Evolutionary conservation across 2,113 vertebrate genomes (phyloP), one percentile per base, ranked within the genome.

Genomic region (Taxidea taxus): DNA sequence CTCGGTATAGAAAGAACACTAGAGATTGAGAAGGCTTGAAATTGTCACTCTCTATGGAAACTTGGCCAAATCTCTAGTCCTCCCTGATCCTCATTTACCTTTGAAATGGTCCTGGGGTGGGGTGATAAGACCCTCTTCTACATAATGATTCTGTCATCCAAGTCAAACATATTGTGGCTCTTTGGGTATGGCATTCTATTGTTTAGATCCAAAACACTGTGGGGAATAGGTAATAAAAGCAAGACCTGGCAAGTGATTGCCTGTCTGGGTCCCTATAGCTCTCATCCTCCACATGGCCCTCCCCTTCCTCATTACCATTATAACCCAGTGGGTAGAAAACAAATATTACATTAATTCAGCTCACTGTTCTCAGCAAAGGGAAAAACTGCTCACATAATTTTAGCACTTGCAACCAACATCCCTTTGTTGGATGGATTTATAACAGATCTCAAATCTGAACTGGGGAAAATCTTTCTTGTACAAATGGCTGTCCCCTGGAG

Each of bases 361-460:
- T 27, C 82, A 5, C 49, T 80, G 60, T 47, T 96, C 27, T 82
- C 75, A 88, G 89, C 44, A 49, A 87, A 92, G 31, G 39, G 58
- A 66, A 37, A 92, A 58, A 62, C 47, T 5, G 29, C 37, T 34
- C 78, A 23, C 3, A 4, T 64, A 44, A 72, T 82, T 74, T 78
- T n/a, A 83, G 51, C 42, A 21, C 47, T 91, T 42, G 44, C 18
- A 81, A 56, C 85, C 34, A 80, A 92, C 66, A 31, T 60, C 84
- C 37, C 78, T 97, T 93, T 96, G 90, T 56, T 96, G 89, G 86
- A 88, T 72, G 34, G 49, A 70, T 91, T n/a, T 91, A 18, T 44
- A 83, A 15, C 72, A 27, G n/a, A 7, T 91, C 39, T 62, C 77
- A 47, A 68, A 74, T 9, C 54, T 49, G 77, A 37, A 77, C 64